Conservation (phyloP, 1,140 invertebrate species). For the Drosophila sp. region DNA sequence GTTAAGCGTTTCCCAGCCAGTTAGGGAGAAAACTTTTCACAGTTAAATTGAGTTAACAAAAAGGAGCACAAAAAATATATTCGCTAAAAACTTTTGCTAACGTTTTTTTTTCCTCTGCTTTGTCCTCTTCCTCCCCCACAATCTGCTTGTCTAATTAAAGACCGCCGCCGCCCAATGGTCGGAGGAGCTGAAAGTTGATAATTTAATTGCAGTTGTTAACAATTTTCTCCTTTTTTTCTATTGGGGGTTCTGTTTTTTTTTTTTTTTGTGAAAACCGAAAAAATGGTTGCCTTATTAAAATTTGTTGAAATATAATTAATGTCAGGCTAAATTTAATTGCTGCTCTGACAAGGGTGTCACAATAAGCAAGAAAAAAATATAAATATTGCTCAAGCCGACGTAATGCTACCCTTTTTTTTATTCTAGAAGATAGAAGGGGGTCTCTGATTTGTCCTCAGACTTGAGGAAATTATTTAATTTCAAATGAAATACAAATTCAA, state of each 20-base stretch:
- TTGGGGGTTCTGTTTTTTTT: slow-evolving; percentile 16
- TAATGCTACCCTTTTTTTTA: not conserved
- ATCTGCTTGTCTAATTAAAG: slow-evolving; percentile 50
- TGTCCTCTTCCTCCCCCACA: not conserved
- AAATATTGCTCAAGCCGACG: not conserved
- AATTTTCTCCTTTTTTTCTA: slow-evolving; percentile 50
- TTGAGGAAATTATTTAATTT: slow-evolving; percentile 7
- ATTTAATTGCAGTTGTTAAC: slow-evolving; percentile 80
- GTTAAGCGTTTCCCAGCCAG: slow-evolving; percentile 61
- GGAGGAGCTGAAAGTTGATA: slow-evolving; percentile 69
- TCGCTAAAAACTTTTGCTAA: slow-evolving; percentile 55
- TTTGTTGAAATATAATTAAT: slow-evolving; percentile 78
- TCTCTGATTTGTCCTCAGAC: not conserved
- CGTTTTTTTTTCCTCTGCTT: slow-evolving; percentile 36
- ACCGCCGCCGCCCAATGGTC: slow-evolving; percentile 40
- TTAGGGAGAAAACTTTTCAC: slow-evolving; percentile 62
- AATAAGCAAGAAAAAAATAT: slow-evolving; percentile 12
- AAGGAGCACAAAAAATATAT: slow-evolving; percentile 24
- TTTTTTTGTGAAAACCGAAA: slow-evolving; percentile 27
- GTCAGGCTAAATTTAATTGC: slow-evolving; percentile 69
- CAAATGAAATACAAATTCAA: slow-evolving; percentile 2
- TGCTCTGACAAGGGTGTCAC: slow-evolving; percentile 56
- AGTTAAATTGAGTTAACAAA: slow-evolving; percentile 71
- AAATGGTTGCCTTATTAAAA: slow-evolving; percentile 68
- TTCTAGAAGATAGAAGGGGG: not conserved